phyloP scores from a whole-genome alignment of 2,797 vertebrate species.

The Coluber constrictor region DNA sequence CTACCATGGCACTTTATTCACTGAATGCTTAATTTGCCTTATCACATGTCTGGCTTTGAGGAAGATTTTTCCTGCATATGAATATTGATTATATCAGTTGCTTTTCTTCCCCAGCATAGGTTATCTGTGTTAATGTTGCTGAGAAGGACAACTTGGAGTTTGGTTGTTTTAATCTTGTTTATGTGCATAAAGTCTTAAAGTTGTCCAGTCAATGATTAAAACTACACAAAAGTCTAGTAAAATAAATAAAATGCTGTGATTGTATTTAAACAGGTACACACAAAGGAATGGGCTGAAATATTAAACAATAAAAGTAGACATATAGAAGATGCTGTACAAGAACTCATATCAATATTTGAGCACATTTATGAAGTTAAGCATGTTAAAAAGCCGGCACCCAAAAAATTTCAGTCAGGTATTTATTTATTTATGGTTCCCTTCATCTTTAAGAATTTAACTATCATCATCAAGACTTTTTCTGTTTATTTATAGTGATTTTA shows the following conservation, averaged over 20 bases:
- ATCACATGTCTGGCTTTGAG: not conserved
- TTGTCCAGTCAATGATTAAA: not conserved
- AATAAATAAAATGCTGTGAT: not conserved
- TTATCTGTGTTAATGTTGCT: not conserved
- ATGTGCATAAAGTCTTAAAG: not conserved
- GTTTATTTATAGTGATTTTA: not conserved
- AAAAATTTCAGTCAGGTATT: conserved; percentile 63
- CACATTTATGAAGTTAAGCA: conserved; percentile 66
- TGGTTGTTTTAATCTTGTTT: not conserved
- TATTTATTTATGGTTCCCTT: conserved; percentile 1
- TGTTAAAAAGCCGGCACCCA: conserved; percentile 37
- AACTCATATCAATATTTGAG: conserved; percentile 72
- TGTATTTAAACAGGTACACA: conserved; percentile 62
- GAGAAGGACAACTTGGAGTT: not conserved
- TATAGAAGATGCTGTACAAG: conserved; percentile 74
- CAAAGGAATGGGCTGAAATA: conserved; percentile 69
- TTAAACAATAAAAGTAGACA: conserved; percentile 73
- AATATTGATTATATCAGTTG: not conserved
- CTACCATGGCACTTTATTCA: not conserved
- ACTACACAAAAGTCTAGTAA: not conserved
- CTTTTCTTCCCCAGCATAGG: not conserved
- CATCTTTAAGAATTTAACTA: not conserved
- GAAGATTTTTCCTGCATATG: not conserved
- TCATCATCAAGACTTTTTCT: not conserved
- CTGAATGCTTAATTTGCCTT: not conserved